A percentile compares a stretch with the other conserved stretches of the same genome.
phyloP scores from a whole-genome alignment of 2,888 invertebrate genomes.

The Acanthosepion lycidas region DNA sequence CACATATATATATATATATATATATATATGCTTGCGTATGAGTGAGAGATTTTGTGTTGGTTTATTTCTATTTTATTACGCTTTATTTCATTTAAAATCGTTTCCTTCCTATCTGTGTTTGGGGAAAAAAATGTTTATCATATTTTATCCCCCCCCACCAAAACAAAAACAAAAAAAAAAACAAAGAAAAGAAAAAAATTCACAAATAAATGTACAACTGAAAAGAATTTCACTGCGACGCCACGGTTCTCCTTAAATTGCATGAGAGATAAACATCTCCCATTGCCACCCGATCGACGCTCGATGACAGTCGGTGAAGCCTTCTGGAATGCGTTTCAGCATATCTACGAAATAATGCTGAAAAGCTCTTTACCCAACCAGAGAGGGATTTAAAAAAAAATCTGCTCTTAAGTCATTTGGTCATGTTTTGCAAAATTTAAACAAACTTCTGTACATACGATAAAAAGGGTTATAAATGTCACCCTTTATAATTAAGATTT shows the following conservation, averaged over 20 bases:
- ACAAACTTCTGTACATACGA: no score
- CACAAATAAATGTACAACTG: not conserved
- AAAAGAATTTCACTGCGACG: not conserved
- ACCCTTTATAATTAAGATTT: no score
- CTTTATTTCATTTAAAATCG: not conserved
- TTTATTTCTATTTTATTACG: not conserved
- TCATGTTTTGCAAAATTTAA: no score
- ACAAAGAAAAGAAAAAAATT: not conserved
- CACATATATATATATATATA: no score
- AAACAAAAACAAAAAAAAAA: not conserved
- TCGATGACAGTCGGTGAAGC: not conserved
- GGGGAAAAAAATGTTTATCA: not conserved
- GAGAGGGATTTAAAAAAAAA: no score
- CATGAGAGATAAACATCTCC: not conserved
- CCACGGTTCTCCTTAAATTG: not conserved
- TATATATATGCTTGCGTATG: no score
- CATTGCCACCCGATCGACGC: not conserved
- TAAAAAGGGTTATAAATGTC: no score
- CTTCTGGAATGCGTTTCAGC: no score
- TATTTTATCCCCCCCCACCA: not conserved
- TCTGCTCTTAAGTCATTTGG: no score
- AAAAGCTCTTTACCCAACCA: no score
- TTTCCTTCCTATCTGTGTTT: not conserved
- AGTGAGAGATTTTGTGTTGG: not conserved
- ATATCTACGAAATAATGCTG: no score